Conservation (phyloP, 2,113 vertebrate species). For the Ictalurus furcatus region DNA sequence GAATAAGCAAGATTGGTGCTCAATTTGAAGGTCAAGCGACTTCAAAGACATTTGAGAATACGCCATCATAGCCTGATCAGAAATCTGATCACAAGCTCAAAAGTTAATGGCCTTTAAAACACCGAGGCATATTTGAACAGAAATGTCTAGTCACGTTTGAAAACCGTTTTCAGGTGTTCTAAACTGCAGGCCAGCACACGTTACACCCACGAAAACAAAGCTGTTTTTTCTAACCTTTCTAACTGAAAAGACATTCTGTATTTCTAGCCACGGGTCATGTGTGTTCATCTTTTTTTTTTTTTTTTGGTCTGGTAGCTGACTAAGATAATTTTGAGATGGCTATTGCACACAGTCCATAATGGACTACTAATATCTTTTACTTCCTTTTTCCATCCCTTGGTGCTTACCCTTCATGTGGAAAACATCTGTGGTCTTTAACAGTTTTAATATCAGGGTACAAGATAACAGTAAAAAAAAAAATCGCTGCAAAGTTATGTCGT, state of each 20-base stretch:
- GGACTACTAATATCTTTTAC: background rate
- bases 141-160: slow-evolving; percentile 47
- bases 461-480: background rate
- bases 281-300: background rate
- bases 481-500: slow-evolving; percentile 8
- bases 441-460: background rate
- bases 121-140: slow-evolving; percentile 64
- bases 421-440: background rate
- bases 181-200: slow-evolving; percentile 46
- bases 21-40: background rate
- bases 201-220: background rate
- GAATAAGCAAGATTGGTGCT: background rate
- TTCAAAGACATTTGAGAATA: slow-evolving; percentile 38
- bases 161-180: slow-evolving; percentile 66
- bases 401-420: background rate
- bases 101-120: slow-evolving; percentile 59
- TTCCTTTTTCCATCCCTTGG: slow-evolving; percentile 5
- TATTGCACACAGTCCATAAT: background rate
- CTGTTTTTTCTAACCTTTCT: background rate
- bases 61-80: slow-evolving; percentile 9
- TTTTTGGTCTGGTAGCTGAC: slow-evolving; percentile 16
- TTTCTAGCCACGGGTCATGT: slow-evolving; percentile 13
- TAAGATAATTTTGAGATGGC: background rate
- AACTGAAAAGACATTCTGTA: background rate
- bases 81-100: background rate